Conservation (phyloP, 1,140 invertebrate genomes). For the Drosophila ficusphila region DNA sequence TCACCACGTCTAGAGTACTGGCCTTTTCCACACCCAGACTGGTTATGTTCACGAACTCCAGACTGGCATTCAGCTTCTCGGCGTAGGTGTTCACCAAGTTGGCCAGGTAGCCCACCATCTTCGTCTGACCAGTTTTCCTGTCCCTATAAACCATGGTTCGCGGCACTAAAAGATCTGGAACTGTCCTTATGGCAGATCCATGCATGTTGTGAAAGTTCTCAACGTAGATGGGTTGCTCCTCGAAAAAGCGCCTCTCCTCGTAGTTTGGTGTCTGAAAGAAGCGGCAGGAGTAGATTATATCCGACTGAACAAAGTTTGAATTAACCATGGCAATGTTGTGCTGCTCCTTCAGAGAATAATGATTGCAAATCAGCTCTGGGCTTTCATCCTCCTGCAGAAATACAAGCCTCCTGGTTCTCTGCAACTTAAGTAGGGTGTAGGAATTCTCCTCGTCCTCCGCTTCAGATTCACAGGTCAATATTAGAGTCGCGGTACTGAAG, state of each 20-base stretch:
- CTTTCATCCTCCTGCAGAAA: not conserved
- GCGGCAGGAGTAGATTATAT: slow-evolving; percentile 44
- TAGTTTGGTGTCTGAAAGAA: slow-evolving; percentile 35
- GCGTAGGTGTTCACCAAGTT: slow-evolving; percentile 39
- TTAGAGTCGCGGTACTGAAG: slow-evolving; percentile 30
- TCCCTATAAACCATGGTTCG: slow-evolving; percentile 43
- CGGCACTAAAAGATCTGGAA: slow-evolving; percentile 36
- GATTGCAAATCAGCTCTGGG: slow-evolving; percentile 9
- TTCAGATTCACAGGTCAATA: slow-evolving; percentile 27
- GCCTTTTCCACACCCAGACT: not conserved
- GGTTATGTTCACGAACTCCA: slow-evolving; percentile 5
- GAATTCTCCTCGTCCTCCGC: slow-evolving; percentile 35
- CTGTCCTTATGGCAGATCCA: slow-evolving; percentile 22
- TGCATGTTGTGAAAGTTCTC: slow-evolving; percentile 61
- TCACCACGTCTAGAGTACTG: not conserved
- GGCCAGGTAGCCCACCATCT: slow-evolving; percentile 51
- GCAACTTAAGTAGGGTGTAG: slow-evolving; percentile 28
- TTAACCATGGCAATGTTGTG: slow-evolving; percentile 57
- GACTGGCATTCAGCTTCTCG: slow-evolving; percentile 47
- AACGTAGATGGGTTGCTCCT: slow-evolving; percentile 28
- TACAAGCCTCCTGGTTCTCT: slow-evolving; percentile 34
- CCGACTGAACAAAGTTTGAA: not conserved
- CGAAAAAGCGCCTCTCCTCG: not conserved
- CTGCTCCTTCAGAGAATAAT: slow-evolving; percentile 42
- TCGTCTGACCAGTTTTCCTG: not conserved